A percentile compares a stretch with the other conserved stretches of the same genome.
phyloP scores from a whole-genome alignment of 2,888 invertebrate genomes.

The Palloptera scutellata region DNA sequence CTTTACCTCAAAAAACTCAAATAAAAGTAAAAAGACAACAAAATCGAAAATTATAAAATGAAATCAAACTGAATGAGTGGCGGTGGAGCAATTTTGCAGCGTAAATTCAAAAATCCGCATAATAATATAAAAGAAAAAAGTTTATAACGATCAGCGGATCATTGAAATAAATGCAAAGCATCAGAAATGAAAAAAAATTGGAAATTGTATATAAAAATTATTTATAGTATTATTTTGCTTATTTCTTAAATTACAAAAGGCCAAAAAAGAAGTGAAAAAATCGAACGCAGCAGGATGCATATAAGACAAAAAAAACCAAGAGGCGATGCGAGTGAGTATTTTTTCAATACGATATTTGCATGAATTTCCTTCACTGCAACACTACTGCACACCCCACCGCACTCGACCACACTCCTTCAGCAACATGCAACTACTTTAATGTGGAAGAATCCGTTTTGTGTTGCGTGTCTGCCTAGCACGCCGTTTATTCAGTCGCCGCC shows the following conservation, averaged over 20 bases:
- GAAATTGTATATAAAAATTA: constrained; percentile 32
- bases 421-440: constrained; percentile 20
- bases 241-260: neutral
- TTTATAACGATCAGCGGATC: neutral
- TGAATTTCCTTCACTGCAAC: neutral
- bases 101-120: too few relatives aligned
- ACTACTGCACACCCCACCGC: constrained; percentile 15
- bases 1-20: constrained; percentile 29
- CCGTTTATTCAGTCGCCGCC: constrained; percentile 11
- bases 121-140: constrained; percentile 22
- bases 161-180: too few relatives aligned
- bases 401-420: neutral
- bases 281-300: constrained; percentile 42
- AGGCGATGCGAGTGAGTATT: too few relatives aligned
- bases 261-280: constrained; percentile 36
- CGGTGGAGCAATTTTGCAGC: neutral
- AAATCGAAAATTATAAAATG: constrained; percentile 24
- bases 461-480: constrained; percentile 15
- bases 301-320: too few relatives aligned
- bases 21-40: constrained; percentile 34
- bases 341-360: too few relatives aligned
- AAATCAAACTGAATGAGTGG: neutral
- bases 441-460: constrained; percentile 13
- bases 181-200: neutral
- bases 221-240: constrained; percentile 26